A percentile compares a stretch with the other conserved stretches of the same genome.
phyloP scores from a whole-genome alignment of 2,797 vertebrate genomes.

The Hapalemur alaotrensis region DNA sequence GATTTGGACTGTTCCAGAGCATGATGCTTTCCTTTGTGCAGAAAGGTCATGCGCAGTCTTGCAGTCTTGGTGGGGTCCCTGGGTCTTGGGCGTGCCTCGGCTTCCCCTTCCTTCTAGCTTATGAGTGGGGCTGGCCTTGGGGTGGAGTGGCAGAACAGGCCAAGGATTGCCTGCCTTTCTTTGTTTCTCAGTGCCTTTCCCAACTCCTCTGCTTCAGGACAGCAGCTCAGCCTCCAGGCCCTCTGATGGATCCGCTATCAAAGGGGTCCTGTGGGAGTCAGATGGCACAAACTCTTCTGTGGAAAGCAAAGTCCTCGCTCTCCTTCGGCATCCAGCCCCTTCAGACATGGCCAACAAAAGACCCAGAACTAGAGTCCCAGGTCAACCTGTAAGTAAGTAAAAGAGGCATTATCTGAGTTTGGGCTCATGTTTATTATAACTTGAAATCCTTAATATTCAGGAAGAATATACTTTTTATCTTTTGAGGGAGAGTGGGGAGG shows the following conservation, averaged over 20 bases:
- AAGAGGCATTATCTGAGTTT: background rate
- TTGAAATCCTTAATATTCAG: background rate
- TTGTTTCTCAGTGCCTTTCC: slow-evolving; percentile 46
- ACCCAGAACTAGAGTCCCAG: slow-evolving; percentile 75
- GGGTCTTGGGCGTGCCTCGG: background rate
- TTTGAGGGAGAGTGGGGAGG: background rate
- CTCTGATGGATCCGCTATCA: slow-evolving; percentile 66
- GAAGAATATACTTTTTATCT: background rate
- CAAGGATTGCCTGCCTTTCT: background rate
- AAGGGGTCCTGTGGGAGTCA: slow-evolving; percentile 72
- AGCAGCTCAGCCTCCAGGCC: slow-evolving; percentile 54
- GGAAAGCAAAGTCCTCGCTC: slow-evolving; percentile 77
- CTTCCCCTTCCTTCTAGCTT: background rate
- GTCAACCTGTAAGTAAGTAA: slow-evolving; percentile 82
- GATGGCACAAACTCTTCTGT: slow-evolving; percentile 70
- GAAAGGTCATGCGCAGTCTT: background rate
- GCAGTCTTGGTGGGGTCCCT: background rate
- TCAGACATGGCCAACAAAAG: slow-evolving; percentile 69
- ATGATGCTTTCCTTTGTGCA: background rate
- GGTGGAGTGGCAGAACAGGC: background rate
- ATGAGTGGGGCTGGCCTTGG: background rate
- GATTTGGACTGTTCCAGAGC: background rate
- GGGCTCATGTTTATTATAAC: background rate
- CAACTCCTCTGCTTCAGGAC: slow-evolving; percentile 54
- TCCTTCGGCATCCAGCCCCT: slow-evolving; percentile 78